Percentiles rank a stretch among this genome's conserved stretches.
phyloP scores from a whole-genome alignment of 2,797 vertebrate species.

The Poliocrania exsul region DNA sequence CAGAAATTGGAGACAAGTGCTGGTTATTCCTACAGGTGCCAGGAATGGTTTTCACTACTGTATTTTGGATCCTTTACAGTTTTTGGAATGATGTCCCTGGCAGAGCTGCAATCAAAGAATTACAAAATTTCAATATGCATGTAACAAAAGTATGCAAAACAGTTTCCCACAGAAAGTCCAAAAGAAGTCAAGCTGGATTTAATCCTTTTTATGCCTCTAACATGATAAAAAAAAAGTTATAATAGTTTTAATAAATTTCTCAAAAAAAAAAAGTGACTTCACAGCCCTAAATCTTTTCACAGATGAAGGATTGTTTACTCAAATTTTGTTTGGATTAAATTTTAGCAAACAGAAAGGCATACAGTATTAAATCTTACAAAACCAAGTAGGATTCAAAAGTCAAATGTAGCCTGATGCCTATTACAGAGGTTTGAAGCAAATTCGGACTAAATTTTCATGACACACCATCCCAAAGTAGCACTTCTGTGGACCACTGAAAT shows the following conservation, averaged over 20 bases:
- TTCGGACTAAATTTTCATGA: neutral
- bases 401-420: neutral
- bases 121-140: slow-evolving; percentile 13
- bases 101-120: slow-evolving; percentile 35
- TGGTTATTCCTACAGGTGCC: neutral
- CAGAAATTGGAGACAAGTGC: neutral
- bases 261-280: neutral
- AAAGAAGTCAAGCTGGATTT: neutral
- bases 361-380: neutral
- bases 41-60: neutral
- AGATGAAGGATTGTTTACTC: neutral
- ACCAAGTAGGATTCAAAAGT: slow-evolving; percentile 10
- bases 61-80: slow-evolving; percentile 4
- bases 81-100: slow-evolving; percentile 30
- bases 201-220: slow-evolving; percentile 27
- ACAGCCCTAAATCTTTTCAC: neutral
- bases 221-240: neutral
- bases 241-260: neutral
- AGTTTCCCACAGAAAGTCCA: slow-evolving; percentile 20
- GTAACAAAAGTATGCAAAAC: slow-evolving; percentile 25
- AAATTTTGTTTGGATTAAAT: slow-evolving; percentile 23
- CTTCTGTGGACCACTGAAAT: neutral
- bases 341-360: slow-evolving; percentile 11
- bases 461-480: neutral
- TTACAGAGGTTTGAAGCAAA: neutral